Evolutionary conservation across 2,888 invertebrate genomes (phyloP).

Genomic region (Iphiclides podalirius): DNA sequence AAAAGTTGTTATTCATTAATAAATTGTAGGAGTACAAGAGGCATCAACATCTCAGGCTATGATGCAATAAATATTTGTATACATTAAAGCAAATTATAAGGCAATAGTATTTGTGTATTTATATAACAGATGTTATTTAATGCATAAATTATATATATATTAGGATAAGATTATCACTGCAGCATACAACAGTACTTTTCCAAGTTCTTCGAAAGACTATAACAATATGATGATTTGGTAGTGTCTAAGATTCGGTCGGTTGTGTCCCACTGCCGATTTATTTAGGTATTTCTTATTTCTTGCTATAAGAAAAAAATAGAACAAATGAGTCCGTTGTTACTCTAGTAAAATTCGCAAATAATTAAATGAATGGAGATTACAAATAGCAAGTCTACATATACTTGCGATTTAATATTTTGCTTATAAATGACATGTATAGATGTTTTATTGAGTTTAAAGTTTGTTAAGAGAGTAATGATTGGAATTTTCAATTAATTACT

Average conservation of each 20-base stretch:
- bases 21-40: slow-evolving; percentile 2
- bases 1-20: slow-evolving; percentile 12
- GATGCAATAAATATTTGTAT: slow-evolving; percentile 10
- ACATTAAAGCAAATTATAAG: slow-evolving; percentile 13
- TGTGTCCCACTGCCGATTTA: slow-evolving; percentile 24
- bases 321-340: slow-evolving; percentile 52
- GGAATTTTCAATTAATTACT: slow-evolving; percentile 59
- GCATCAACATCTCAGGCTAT: neutral
- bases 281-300: slow-evolving; percentile 40
- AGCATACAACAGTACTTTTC: slow-evolving; percentile 12
- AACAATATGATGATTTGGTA: slow-evolving; percentile 11
- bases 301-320: slow-evolving; percentile 42
- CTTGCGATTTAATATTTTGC: slow-evolving; percentile 33
- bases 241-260: slow-evolving; percentile 20
- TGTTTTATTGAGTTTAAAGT: slow-evolving; percentile 30
- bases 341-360: slow-evolving; percentile 39
- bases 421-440: slow-evolving; percentile 34
- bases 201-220: too few relatives aligned
- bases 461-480: slow-evolving; percentile 42
- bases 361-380: slow-evolving; percentile 45
- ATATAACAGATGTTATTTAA: slow-evolving; percentile 24
- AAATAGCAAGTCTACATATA: slow-evolving; percentile 34
- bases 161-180: slow-evolving; percentile 19
- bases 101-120: slow-evolving; percentile 19
- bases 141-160: slow-evolving; percentile 23